Evolutionary conservation across 2,113 vertebrate genomes (phyloP).

Genomic region (Colinus virginianus): DNA sequence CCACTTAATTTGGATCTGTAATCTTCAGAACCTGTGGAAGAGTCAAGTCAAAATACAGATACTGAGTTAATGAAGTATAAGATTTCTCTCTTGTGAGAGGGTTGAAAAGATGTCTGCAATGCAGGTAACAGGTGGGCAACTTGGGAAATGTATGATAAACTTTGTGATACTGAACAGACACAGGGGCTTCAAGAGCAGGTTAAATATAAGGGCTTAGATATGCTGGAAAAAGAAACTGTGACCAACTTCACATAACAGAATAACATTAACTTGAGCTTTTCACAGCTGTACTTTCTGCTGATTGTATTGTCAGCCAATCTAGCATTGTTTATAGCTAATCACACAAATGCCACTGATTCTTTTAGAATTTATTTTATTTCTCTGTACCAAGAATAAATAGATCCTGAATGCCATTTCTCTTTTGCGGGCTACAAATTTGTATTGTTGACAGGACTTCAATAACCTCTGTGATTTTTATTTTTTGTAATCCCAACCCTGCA

Average conservation of each 20-base stretch:
- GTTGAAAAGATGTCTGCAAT: conserved; percentile 64
- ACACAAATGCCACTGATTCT: conserved; percentile 69
- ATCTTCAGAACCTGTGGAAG: conserved; percentile 93
- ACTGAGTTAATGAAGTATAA: conserved; percentile 55
- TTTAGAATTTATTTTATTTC: conserved; percentile 67
- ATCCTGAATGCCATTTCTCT: conserved; percentile 65
- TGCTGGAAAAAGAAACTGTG: conserved; percentile 77
- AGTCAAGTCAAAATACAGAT: conserved; percentile 72
- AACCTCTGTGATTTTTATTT: conserved; percentile 41
- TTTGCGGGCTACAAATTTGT: conserved; percentile 42
- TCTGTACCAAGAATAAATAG: conserved; percentile 68
- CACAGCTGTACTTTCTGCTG: conserved; percentile 88
- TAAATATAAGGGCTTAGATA: conserved; percentile 78
- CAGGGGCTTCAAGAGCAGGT: conserved; percentile 78
- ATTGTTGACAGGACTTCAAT: conserved; percentile 51
- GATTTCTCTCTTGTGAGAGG: conserved; percentile 11
- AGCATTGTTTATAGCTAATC: conserved; percentile 70
- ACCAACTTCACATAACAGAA: conserved; percentile 78
- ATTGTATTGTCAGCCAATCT: conserved; percentile 77
- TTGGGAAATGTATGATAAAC: conserved; percentile 74
- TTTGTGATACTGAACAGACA: conserved; percentile 71
- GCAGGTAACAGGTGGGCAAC: conserved; percentile 74
- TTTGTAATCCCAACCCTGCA: conserved; percentile 62
- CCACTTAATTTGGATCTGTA: conserved; percentile 96
- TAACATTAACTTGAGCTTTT: conserved; percentile 84